Conservation (phyloP, 2,888 invertebrate genomes). For the Philaethria dido region DNA sequence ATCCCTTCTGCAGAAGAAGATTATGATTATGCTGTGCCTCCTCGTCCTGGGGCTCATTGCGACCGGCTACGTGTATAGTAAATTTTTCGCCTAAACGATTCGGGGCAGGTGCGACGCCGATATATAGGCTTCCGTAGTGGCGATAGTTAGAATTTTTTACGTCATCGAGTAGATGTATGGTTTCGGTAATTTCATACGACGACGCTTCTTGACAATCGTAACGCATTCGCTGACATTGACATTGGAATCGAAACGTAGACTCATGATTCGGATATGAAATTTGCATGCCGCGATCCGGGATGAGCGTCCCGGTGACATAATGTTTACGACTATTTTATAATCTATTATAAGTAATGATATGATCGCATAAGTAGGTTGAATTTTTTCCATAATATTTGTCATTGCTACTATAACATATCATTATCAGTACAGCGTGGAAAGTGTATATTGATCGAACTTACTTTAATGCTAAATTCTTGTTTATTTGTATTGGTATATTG, state of each 20-base stretch:
- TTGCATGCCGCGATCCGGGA: slow-evolving; percentile 59
- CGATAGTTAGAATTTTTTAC: slow-evolving; percentile 58
- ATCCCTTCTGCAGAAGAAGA: slow-evolving; percentile 93
- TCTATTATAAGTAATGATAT: slow-evolving; percentile 3
- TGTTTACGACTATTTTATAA: slow-evolving; percentile 13
- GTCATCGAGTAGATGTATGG: slow-evolving; percentile 54
- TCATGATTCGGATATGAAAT: slow-evolving; percentile 56
- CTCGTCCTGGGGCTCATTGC: slow-evolving; percentile 90
- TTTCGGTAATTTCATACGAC: slow-evolving; percentile 37
- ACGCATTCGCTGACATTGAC: slow-evolving; percentile 37
- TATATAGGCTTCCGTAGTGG: slow-evolving; percentile 62
- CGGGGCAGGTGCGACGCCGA: slow-evolving; percentile 78
- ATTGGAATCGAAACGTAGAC: slow-evolving; percentile 52
- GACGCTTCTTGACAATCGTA: slow-evolving; percentile 41
- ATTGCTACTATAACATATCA: slow-evolving; percentile 19
- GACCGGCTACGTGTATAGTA: slow-evolving; percentile 82
- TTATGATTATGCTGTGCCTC: slow-evolving; percentile 95
- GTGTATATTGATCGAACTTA: slow-evolving; percentile 12
- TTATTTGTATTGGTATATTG: slow-evolving; percentile 22
- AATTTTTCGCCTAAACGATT: slow-evolving; percentile 75
- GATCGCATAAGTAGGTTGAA: slow-evolving; percentile 14
- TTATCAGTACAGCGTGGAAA: slow-evolving; percentile 17
- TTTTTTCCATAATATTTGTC: slow-evolving; percentile 9
- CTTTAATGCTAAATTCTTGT: slow-evolving; percentile 7
- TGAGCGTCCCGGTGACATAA: slow-evolving; percentile 29